Base-by-base conservation (phyloP, 2,113 vertebrate genomes). In the Tinamus guttatus region DNA sequence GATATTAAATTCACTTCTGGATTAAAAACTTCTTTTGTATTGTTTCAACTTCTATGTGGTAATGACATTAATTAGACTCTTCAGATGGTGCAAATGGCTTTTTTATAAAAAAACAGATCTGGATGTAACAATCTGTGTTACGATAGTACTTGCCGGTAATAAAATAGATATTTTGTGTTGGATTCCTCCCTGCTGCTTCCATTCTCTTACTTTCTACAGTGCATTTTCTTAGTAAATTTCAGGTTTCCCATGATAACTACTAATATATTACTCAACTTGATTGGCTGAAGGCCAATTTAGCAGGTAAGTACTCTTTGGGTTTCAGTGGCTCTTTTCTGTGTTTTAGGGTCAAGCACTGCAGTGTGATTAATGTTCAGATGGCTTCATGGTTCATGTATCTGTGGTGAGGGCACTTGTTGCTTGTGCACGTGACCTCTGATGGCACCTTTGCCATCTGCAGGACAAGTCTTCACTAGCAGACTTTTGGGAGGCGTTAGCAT, bases 371-470 rank as follows among this genome's bases (percentile, higher is more conserved):
- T 25, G 69, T 49, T 73, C 3, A 2, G 30, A 67, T 59, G 40
- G 30, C 16, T 2, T 67, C 25, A 74, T 51, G 49, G 22, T n/a
- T 59, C 27, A 34, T 34, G 21, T 4, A 13, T 5, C 27, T 80
- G 13, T 41, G 56, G 9, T 0, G 4, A 45, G 20, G 28, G 24
- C 8, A 25, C 36, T 56, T 79, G 8, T 6, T 54, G 63, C n/a
- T 40, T 75, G 5, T 18, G 18, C 5, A 25, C 5, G 2, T 34
- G 36, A 27, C 28, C 28, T 79, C 9, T 0, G 4, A 41, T 10
- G 16, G 27, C 8, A 25, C 24, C 24, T 87, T 64, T 36, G 7
- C 15, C 49, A 2, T 3, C 49, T 51, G 14, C 5, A 41, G 38
- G 28, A 40, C 75, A 79, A 58, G 12, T 9, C 68, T 22, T 22